Base-by-base conservation (phyloP, 1,140 invertebrate species). In the Probaryconus sp. region DNA sequence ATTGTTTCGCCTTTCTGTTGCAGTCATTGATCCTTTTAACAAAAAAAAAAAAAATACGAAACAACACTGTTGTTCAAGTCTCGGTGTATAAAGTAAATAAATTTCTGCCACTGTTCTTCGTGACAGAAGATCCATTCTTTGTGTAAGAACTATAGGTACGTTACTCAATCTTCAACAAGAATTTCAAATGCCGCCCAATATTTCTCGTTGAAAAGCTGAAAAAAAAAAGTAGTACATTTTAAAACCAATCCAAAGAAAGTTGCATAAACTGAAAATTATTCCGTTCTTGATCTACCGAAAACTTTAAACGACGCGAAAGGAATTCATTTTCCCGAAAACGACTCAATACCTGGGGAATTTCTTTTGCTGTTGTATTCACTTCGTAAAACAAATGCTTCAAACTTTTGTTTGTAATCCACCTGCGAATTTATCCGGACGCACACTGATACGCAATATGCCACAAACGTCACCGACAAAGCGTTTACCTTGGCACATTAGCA, bases 391-490 rank as follows among this genome's bases (percentile, higher is more conserved):
- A 14, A 14, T 11, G 33, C 2, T 31, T 7, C 30, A 2, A 31
- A 7, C 30, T 31, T 5, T 31, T 7, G 2, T 37, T 24, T 60
- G 9, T 37, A 26, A 28, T n/a, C 11, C 14, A 45, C 20, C 31
- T 65, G 50, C 7, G 43, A 16, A 37, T 47, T 3, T 3, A 18
- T 9, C 1, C 26, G 51, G 31, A 56, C 51, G 26, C 56, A 56
- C 56, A 56, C 11, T 58, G 53, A 58, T 58, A 58, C 17, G 43
- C 35, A 45, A 58, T 21, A 28, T 43, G 51, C 64, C 64, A 28
- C 51, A 68, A 68, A 68, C 45, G 64, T 68, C 64, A 68, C 53
- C 47, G 43, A 58, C 64, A 68, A 68, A 68, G 33, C 43, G 51
- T 58, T 50, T 51, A 38, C 64, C 37, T 51, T 68, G 48, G 38